A percentile compares a stretch with the other conserved stretches of the same genome.
phyloP scores from a whole-genome alignment of 1,140 invertebrate species.

The Whitmania pigra region DNA sequence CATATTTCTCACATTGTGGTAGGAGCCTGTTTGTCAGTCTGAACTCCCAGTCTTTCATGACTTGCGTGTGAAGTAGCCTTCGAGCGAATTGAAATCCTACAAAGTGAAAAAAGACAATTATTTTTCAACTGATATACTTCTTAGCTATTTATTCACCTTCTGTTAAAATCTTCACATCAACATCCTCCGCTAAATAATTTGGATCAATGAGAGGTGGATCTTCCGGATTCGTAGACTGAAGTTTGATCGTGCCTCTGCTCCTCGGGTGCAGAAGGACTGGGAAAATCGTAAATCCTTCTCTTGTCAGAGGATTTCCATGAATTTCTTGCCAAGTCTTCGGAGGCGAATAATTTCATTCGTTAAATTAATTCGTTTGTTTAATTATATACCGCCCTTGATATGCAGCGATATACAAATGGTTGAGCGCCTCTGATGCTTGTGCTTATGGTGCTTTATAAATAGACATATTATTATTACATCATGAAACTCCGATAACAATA shows the following conservation, averaged over 20 bases:
- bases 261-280: constrained; percentile 27
- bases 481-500: no score
- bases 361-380: background rate
- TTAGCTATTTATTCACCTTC: constrained; percentile 25
- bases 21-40: constrained; percentile 16
- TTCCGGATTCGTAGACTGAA: constrained; percentile 54
- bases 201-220: constrained; percentile 70
- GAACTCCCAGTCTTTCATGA: constrained; percentile 24
- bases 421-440: no score
- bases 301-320: constrained; percentile 19
- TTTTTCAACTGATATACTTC: background rate
- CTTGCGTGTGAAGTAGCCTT: constrained; percentile 17
- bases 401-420: no score
- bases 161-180: constrained; percentile 24
- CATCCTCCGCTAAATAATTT: constrained; percentile 27
- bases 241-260: constrained; percentile 29
- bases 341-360: constrained; percentile 4
- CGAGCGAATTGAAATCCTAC: constrained; percentile 21
- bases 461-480: no score
- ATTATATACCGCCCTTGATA: no score
- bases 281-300: constrained; percentile 27
- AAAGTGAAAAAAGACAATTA: background rate
- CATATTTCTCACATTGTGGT: constrained; percentile 20
- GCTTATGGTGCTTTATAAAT: no score
- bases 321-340: constrained; percentile 19